Conservation (phyloP, 2,113 vertebrate genomes). For the Eleginops maclovinus region DNA sequence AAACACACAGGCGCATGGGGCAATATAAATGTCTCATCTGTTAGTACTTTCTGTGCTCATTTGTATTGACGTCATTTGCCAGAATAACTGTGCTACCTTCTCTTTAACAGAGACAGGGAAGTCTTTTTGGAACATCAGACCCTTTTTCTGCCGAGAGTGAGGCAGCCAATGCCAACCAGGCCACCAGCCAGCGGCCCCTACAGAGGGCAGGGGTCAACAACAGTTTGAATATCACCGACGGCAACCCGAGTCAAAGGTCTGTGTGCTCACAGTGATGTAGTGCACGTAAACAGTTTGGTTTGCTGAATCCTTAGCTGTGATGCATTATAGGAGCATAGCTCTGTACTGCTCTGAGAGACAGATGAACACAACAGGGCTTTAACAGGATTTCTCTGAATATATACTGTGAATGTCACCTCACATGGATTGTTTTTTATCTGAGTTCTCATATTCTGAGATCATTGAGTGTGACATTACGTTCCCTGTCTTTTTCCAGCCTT, state of each 20-base stretch:
- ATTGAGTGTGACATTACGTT: not conserved
- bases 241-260: constrained; percentile 26
- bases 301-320: too few species aligned
- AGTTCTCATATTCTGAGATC: too few species aligned
- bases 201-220: constrained; percentile 32
- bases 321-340: not conserved
- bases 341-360: not conserved
- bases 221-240: not conserved
- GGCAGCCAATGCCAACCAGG: not conserved
- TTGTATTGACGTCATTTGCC: not conserved
- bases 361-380: too few species aligned
- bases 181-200: constrained; percentile 28
- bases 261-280: not conserved
- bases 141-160: constrained; percentile 40
- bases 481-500: not conserved
- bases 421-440: too few species aligned
- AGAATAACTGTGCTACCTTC: not conserved
- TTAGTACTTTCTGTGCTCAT: not conserved
- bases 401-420: too few species aligned
- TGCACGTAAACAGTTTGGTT: not conserved
- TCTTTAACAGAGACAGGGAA: constrained; percentile 38
- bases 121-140: constrained; percentile 41
- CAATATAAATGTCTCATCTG: too few species aligned
- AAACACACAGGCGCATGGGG: not conserved
- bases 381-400: too few species aligned